Conservation (phyloP, 2,113 vertebrate genomes). For the Crotalus helleri region DNA sequence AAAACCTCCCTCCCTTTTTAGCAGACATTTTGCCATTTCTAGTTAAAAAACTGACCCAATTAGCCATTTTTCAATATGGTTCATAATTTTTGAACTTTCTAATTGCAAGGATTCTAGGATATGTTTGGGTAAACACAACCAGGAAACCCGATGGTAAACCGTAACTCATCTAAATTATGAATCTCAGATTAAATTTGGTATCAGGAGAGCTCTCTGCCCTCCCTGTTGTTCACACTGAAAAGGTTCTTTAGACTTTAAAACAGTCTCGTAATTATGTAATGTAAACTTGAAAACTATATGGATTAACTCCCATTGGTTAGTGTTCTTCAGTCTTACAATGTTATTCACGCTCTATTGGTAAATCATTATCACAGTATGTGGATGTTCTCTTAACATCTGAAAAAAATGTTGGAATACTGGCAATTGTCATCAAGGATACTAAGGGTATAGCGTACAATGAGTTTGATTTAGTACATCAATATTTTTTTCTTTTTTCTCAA, state of each 20-base stretch:
- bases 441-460: neutral
- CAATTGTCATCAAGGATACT: neutral
- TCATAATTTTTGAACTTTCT: neutral
- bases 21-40: slow-evolving; percentile 2
- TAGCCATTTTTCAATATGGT: slow-evolving; percentile 12
- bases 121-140: neutral
- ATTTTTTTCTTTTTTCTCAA: neutral
- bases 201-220: neutral
- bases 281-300: neutral
- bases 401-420: neutral
- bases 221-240: neutral
- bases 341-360: neutral
- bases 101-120: neutral
- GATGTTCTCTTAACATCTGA: neutral
- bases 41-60: neutral
- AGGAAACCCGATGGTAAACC: neutral
- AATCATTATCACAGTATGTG: neutral
- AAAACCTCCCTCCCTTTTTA: slow-evolving; percentile 28
- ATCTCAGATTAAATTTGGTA: neutral
- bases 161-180: neutral
- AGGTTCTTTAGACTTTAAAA: neutral
- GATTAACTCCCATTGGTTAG: neutral
- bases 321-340: neutral
- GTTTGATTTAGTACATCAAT: no score
- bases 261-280: neutral